Evolutionary conservation across 2,888 invertebrate species (phyloP).

Genomic region (Xiphydria camelus): DNA sequence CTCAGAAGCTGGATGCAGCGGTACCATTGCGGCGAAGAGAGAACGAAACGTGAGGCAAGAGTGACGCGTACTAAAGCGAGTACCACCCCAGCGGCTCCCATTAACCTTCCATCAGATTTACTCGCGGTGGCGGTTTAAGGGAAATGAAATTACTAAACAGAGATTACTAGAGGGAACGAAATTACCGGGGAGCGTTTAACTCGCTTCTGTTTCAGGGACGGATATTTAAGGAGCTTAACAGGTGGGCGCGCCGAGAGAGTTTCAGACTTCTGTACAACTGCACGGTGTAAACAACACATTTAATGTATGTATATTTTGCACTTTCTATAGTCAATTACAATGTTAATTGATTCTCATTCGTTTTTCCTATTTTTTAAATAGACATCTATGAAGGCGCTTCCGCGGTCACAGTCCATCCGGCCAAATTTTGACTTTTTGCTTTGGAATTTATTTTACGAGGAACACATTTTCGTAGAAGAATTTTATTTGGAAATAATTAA

Average conservation of each 20-base stretch:
- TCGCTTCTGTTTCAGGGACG: no score
- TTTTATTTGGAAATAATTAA: no score
- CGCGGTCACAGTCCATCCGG: no score
- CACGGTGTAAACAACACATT: slow-evolving; percentile 41
- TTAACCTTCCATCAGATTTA: not conserved
- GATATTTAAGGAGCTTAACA: not conserved
- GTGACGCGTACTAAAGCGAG: not conserved
- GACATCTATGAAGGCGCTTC: no score
- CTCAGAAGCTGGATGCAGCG: no score
- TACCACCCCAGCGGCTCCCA: not conserved
- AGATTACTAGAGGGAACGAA: no score
- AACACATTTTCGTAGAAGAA: no score
- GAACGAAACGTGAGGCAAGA: not conserved
- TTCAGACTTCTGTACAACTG: not conserved
- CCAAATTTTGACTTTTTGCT: no score
- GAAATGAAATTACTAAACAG: not conserved
- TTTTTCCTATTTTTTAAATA: no score
- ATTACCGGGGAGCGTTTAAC: no score
- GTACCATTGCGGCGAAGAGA: no score
- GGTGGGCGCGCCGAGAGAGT: not conserved
- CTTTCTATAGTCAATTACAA: slow-evolving; percentile 50
- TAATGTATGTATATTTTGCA: slow-evolving; percentile 51
- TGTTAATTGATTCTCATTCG: slow-evolving; percentile 37
- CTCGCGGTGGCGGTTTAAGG: not conserved
- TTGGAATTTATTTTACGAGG: no score